A percentile compares a stretch with the other conserved stretches of the same genome.
Evolutionary conservation across 1,140 invertebrate species (phyloP).

Genomic region (Lerema accius): DNA sequence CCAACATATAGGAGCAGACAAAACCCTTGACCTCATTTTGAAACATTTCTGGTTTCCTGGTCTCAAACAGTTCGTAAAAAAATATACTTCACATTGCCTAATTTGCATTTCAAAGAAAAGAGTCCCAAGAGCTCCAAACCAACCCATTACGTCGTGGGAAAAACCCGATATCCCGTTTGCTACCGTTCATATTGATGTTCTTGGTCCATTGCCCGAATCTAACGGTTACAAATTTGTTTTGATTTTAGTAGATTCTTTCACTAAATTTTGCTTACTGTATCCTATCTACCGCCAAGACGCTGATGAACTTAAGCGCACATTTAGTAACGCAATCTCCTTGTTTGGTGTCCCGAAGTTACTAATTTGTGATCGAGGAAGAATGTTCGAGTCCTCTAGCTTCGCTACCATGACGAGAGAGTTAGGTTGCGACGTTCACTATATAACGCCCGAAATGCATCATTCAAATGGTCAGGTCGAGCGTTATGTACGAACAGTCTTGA

Average conservation of each 20-base stretch:
- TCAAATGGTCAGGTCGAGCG: background rate
- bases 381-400: background rate
- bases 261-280: background rate
- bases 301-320: background rate
- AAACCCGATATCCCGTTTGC: background rate
- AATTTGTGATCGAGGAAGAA: background rate
- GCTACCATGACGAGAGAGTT: background rate
- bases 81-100: slow-evolving; percentile 6
- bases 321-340: background rate
- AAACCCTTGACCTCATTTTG: background rate
- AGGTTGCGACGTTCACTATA: background rate
- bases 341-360: background rate
- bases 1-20: slow-evolving; percentile 16
- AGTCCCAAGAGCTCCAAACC: background rate
- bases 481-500: background rate
- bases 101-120: background rate
- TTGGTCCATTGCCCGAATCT: background rate
- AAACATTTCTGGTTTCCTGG: slow-evolving; percentile 11
- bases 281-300: background rate
- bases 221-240: background rate
- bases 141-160: background rate
- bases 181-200: background rate
- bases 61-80: background rate
- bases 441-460: background rate
- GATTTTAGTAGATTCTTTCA: background rate